These are phyloP conservation scores for Conus ventricosus DNA, from an alignment of 1,140 invertebrate genomes.

Conservation along the genomic window DNA sequence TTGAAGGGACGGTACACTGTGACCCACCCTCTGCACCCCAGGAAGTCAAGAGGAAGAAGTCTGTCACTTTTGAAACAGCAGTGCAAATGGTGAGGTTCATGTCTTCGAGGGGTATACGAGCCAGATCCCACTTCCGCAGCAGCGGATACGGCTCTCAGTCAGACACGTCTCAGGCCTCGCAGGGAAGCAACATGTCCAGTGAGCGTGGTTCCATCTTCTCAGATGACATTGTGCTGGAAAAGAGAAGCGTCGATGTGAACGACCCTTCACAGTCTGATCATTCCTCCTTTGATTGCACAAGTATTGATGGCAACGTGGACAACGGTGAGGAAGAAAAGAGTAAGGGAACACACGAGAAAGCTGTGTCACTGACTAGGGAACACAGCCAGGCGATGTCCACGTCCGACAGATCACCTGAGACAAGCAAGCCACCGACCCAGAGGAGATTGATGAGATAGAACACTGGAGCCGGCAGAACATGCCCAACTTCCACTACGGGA, in stretches of 20 bases:
- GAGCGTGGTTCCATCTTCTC: slow-evolving; percentile 16
- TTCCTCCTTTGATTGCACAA: not conserved
- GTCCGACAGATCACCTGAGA: not conserved
- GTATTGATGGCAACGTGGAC: not conserved
- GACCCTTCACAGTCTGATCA: not conserved
- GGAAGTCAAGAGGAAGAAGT: slow-evolving; percentile 14
- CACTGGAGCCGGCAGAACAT: not conserved
- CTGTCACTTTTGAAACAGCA: slow-evolving; percentile 29
- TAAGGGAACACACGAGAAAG: not conserved
- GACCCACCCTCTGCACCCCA: not conserved
- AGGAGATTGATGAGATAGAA: slow-evolving; percentile 7
- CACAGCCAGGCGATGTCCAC: not conserved
- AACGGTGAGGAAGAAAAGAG: not conserved
- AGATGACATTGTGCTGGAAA: not conserved
- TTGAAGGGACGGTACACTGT: slow-evolving; percentile 23
- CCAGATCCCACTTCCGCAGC: slow-evolving; percentile 14
- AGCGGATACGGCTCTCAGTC: slow-evolving; percentile 31
- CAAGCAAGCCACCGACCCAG: not conserved
- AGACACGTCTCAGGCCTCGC: slow-evolving; percentile 6
- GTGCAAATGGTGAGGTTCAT: not conserved
- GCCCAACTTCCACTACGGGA: not conserved
- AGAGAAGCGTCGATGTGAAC: not conserved
- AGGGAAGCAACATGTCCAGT: slow-evolving; percentile 15
- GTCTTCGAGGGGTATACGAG: not conserved
- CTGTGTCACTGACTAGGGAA: not conserved